Base-by-base conservation (phyloP, 2,797 vertebrate genomes). In the Paramormyrops hopkinsi region DNA sequence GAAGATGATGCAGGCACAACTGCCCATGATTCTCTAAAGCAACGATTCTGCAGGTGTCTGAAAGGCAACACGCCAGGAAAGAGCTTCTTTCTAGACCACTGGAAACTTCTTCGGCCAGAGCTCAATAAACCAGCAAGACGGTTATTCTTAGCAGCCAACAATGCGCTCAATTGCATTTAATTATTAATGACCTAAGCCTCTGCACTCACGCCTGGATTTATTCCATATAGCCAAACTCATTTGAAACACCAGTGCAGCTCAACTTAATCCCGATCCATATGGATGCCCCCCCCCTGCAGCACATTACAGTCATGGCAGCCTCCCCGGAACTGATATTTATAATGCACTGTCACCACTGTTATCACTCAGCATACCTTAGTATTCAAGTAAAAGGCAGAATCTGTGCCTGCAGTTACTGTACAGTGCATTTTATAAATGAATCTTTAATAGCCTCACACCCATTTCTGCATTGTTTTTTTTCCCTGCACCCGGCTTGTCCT, bases 81-180 rank as follows among this genome's bases (percentile, higher is more conserved):
- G 85, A 56, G 51, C 25, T 19, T 17, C 1, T 87, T 41, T 87
- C 85, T 59, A 19, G 17, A 14, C 25, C 53, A 87, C 29, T 54
- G 85, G 5, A 48, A 84, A 29, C 82, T 6, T 90, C 73, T 79
- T 41, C 73, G 14, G 73, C 73, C 91, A 90, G 76, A 88, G 90
- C 90, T 86, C 91, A 85, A 90, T 90, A 92, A 92, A 92, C 93
- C 93, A 86, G 56, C 94, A 92, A 86, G 50, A 0, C 19, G 88
- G 90, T 94, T 94, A 94, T 95, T 95, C 93, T 94, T 94, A 92
- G 89, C 54, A 65, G 85, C 84, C 92, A 90, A 91, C 89, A 92
- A 92, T 91, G 92, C 94, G 92, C 93, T 95, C 92, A 91, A 91
- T 90, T 90, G 92, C 91, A 93, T 91, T 94, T 83, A 89, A 94